Percentiles rank a stretch among this genome's conserved stretches.
Conservation (phyloP, 1,140 invertebrate genomes). For the Chionoecetes opilio region DNA sequence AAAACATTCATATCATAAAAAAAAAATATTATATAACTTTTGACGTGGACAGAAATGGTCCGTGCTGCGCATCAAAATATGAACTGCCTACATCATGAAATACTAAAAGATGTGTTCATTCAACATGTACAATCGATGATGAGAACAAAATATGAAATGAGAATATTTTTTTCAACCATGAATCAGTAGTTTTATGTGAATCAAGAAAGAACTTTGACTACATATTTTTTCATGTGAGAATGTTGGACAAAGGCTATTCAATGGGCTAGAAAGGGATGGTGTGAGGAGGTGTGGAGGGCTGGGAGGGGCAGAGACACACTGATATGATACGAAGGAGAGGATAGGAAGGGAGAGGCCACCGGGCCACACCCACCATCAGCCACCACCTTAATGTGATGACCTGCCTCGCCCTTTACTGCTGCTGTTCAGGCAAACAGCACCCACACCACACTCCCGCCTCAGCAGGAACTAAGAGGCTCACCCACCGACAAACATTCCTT, state of each 20-base stretch:
- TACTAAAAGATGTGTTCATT: too few species aligned
- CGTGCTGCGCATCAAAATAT: too few species aligned
- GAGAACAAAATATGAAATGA: too few species aligned
- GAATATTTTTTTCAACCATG: too few species aligned
- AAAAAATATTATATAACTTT: too few species aligned
- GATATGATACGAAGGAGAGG: not conserved
- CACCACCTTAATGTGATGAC: not conserved
- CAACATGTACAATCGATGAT: too few species aligned
- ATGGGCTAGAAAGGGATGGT: too few species aligned
- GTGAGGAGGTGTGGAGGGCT: not conserved
- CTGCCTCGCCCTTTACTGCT: not conserved
- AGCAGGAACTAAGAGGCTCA: not conserved
- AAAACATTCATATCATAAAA: too few species aligned
- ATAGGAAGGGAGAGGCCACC: not conserved
- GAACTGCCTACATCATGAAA: too few species aligned
- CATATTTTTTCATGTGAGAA: not conserved
- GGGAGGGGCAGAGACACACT: not conserved
- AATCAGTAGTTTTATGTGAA: too few species aligned
- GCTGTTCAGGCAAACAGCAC: not conserved
- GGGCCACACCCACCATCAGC: conserved; percentile 13
- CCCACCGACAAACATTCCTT: not conserved
- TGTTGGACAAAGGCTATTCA: not conserved
- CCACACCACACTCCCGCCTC: not conserved
- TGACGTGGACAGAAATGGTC: too few species aligned
- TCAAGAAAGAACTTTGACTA: too few species aligned